Conservation (phyloP, 2,888 invertebrate genomes). For the Pristionchus exspectatus region DNA sequence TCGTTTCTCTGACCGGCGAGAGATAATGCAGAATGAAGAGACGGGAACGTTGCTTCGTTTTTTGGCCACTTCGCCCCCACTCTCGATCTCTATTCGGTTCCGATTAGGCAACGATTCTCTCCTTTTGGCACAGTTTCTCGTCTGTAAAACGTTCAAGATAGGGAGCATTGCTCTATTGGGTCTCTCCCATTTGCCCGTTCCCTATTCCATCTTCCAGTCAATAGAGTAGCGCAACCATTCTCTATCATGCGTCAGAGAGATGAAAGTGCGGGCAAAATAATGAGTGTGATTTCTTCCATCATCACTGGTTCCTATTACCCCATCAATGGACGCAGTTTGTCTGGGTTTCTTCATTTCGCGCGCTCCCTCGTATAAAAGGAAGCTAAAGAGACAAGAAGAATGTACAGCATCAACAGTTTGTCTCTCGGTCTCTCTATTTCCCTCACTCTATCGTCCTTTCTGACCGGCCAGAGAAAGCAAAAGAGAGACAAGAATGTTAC, state of each 20-base stretch:
- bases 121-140: neutral
- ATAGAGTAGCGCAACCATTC: neutral
- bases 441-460: too few relatives aligned
- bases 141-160: neutral
- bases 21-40: too few relatives aligned
- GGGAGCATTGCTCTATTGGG: neutral
- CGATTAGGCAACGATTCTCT: neutral
- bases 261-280: neutral
- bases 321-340: neutral
- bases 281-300: neutral
- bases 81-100: neutral
- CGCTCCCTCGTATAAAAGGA: too few relatives aligned
- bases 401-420: too few relatives aligned
- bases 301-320: slow-evolving; percentile 20
- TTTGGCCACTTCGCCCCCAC: neutral
- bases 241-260: neutral
- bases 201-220: too few relatives aligned
- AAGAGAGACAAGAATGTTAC: too few relatives aligned
- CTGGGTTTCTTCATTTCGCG: too few relatives aligned
- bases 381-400: too few relatives aligned
- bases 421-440: too few relatives aligned
- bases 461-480: too few relatives aligned
- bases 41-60: too few relatives aligned
- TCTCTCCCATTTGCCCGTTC: neutral
- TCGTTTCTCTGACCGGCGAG: too few relatives aligned